Base-by-base conservation (phyloP, 2,797 vertebrate genomes). In the Mastacembelus armatus region DNA sequence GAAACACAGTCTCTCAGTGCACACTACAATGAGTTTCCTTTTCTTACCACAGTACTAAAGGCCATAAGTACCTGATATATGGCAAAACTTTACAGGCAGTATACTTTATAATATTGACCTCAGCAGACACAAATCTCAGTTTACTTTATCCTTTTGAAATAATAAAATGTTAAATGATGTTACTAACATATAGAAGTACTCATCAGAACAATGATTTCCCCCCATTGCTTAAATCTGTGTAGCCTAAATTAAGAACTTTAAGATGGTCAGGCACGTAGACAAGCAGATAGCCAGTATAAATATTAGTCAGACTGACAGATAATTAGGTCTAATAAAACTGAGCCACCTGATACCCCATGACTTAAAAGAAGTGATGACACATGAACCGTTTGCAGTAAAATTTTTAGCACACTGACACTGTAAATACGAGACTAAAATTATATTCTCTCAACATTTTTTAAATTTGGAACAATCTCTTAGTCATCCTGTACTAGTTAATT, bases 291-390 rank as follows among this genome's bases (percentile, higher is more conserved):
- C 50, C 21, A 24, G 22, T 24, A 47, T 18, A 39, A 32, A 39
- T 27, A n/a, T 36, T 32, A 54, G 22, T 60, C 21, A 44, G 29
- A 14, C 18, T 4, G 24, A 38, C 51, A 29, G 40, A 67, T 68
- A 74, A 71, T 71, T 62, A 52, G 35, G 55, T 55, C 19, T 45
- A 9, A 59, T 38, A 61, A 62, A 67, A 75, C 33, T 52, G 59
- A 74, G 32, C 35, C 54, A 76, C 43, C 68, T 61, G 74, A 74
- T 66, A 71, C 54, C 72, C 52, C 14, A 18, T 22, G 7, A 39
- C 26, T 42, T 42, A 32, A 62, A 73, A 73, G 51, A 74, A 50
- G 38, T 30, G 27, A 70, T 35, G 47, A 62, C 18, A 33, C 35
- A 29, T 44, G 1, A 73, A 55, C 39, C 26, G 35, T 51, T 51